phyloP scores from a whole-genome alignment of 2,888 invertebrate species.

The Laothoe populi region DNA sequence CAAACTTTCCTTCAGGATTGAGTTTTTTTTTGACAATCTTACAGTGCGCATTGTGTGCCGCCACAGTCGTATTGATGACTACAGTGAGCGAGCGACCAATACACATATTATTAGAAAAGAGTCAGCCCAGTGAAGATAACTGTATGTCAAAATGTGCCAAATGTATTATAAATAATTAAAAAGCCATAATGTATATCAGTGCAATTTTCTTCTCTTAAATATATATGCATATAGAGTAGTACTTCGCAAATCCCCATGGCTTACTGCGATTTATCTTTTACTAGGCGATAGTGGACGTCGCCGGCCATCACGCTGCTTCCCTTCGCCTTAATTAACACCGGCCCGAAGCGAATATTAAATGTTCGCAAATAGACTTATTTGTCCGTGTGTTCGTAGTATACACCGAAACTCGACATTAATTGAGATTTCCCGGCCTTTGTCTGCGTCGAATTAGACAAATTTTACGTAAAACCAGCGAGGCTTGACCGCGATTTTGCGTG shows the following conservation, averaged over 20 bases:
- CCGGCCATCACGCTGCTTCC: constrained; percentile 37
- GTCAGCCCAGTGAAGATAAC: too few species aligned
- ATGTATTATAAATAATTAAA: too few species aligned
- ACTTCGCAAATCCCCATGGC: constrained; percentile 4
- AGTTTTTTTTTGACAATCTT: too few species aligned
- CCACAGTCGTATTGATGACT: too few species aligned
- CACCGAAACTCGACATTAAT: constrained; percentile 53
- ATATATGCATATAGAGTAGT: constrained; percentile 2
- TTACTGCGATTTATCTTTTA: constrained; percentile 21
- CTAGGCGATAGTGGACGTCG: constrained; percentile 15
- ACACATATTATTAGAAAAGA: too few species aligned
- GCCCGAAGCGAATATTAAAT: constrained; percentile 77
- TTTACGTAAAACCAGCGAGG: background rate
- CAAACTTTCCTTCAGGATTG: too few species aligned
- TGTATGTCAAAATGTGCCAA: too few species aligned
- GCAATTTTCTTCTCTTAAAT: background rate
- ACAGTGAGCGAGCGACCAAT: too few species aligned
- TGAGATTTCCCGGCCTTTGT: constrained; percentile 51
- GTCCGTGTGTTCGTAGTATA: constrained; percentile 53
- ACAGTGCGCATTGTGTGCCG: too few species aligned
- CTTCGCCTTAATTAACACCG: constrained; percentile 70
- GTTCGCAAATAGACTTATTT: constrained; percentile 76
- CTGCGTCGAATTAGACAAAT: constrained; percentile 23
- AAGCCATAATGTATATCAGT: too few species aligned
- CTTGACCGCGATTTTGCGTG: background rate